Base-by-base conservation (phyloP, 2,888 invertebrate species). In the Brenthis hecate region DNA sequence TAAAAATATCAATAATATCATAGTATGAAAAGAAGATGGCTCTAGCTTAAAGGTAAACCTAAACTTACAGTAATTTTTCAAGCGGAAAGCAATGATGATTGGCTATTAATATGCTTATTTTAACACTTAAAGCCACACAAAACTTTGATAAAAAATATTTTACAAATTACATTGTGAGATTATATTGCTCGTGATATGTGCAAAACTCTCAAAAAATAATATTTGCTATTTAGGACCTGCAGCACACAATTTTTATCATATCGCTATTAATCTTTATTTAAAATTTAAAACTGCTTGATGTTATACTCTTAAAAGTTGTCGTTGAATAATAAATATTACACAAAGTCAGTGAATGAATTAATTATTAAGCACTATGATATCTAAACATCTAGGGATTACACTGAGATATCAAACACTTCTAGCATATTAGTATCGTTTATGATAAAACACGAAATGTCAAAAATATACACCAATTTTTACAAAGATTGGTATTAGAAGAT, bases 151-250 rank as follows among this genome's bases (percentile, higher is more conserved):
- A 79, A 81, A 83, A 81, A 85, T 85, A 82, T 83, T 82, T 75
- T 85, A 84, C 81, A 86, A 87, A 89, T 92, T 91, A 90, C 90
- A 90, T 91, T 92, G 91, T 88, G 89, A 84, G 19, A 19, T 19
- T 19, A 81, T 84, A 85, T 87, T 83, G 85, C 86, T 89, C 80
- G 89, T 89, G 90, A 85, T 81, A 81, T 81, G 91, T 91, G 91
- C 89, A 82, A 86, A 84, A 84, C 76, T 88, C 85, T 60, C 60
- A 60, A 60, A 60, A 81, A 81, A 85, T 83, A 83, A 86, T 83
- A 82, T 83, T 85, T 85, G 85, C 78, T 85, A 76, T 83, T 87
- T 84, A 89, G 83, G 87, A 92, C 91, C 91, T 91, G 90, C 81
- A 82, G 81, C 85, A 86, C 87, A 80, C 79, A 82, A 79, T 79